Evolutionary conservation across 2,113 vertebrate genomes (phyloP).

Genomic region (Zosterops lateralis): DNA sequence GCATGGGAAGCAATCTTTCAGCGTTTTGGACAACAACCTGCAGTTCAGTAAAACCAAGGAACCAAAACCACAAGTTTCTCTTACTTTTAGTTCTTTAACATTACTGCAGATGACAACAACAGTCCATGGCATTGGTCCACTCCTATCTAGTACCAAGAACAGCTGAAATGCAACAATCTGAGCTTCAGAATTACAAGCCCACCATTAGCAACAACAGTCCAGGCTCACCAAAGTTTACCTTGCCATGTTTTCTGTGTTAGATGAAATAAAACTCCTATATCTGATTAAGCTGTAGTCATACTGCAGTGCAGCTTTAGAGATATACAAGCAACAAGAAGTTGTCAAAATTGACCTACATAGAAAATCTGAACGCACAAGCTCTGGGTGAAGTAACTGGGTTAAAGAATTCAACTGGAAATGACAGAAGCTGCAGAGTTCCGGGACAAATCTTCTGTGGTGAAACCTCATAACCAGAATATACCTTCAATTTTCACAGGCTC

Average conservation of each 20-base stretch:
- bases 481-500: neutral
- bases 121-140: neutral
- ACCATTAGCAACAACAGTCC: neutral
- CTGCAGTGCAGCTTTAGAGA: neutral
- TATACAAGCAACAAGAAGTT: neutral
- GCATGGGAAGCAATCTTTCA: neutral
- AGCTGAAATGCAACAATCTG: neutral
- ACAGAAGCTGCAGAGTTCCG: neutral
- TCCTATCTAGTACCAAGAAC: neutral
- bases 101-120: neutral
- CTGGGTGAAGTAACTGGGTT: neutral
- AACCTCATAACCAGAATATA: neutral
- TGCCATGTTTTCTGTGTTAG: neutral
- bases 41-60: neutral
- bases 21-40: neutral
- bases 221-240: neutral
- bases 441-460: neutral
- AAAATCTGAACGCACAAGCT: neutral
- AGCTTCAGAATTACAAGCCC: neutral
- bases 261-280: neutral
- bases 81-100: neutral
- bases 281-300: neutral
- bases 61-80: neutral
- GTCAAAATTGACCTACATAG: conserved; percentile 12
- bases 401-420: neutral